Percentiles rank a stretch among this genome's conserved stretches.
Evolutionary conservation across 1,140 invertebrate genomes (phyloP).

Genomic region (Drosophila nasuta): DNA sequence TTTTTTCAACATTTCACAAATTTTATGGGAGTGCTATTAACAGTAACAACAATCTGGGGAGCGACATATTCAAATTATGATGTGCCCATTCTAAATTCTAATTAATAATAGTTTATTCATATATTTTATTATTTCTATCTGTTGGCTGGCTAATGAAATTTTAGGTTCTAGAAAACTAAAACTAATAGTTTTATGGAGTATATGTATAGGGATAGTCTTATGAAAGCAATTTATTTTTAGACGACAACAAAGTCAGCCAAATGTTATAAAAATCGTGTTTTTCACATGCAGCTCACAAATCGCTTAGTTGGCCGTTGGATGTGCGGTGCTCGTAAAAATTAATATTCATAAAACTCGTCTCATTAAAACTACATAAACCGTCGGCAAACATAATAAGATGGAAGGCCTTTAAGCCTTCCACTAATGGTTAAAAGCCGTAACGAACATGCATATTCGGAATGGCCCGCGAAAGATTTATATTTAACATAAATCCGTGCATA

Average conservation of each 20-base stretch:
- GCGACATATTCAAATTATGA: too few relatives aligned
- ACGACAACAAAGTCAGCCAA: neutral
- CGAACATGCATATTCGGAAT: conserved; percentile 41
- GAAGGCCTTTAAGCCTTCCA: conserved; percentile 15
- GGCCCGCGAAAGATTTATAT: conserved; percentile 60
- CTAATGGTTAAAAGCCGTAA: conserved; percentile 36
- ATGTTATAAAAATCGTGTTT: neutral
- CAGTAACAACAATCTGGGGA: neutral
- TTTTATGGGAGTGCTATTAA: neutral
- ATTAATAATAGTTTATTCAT: too few relatives aligned
- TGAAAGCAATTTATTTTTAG: neutral
- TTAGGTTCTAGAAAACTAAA: too few relatives aligned
- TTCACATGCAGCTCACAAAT: neutral
- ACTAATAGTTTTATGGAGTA: too few relatives aligned
- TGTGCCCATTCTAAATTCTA: neutral
- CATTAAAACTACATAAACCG: conserved; percentile 46
- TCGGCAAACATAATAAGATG: conserved; percentile 28
- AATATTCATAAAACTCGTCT: conserved; percentile 46
- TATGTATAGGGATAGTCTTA: neutral
- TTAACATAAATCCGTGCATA: conserved; percentile 66
- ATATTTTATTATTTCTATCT: too few relatives aligned
- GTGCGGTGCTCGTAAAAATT: conserved; percentile 20
- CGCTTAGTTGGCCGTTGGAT: conserved; percentile 8
- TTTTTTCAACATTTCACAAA: too few relatives aligned
- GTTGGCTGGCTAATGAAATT: too few relatives aligned